Conservation (phyloP, 2,888 invertebrate species). For the Heliconius charithonia region DNA sequence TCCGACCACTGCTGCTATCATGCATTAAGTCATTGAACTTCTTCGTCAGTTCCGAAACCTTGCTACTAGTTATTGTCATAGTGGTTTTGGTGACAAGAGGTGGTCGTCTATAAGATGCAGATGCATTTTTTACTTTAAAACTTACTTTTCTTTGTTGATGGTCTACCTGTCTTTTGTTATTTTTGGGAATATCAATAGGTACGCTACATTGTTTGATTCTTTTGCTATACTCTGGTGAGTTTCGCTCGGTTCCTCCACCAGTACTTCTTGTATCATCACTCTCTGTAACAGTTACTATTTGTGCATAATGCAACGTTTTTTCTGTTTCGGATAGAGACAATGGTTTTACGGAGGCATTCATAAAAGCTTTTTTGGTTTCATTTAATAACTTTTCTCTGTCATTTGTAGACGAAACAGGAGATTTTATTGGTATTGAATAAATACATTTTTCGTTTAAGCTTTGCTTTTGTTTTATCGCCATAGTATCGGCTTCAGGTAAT, state of each 20-base stretch:
- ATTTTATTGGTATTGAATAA: constrained; percentile 70
- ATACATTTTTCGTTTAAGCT: constrained; percentile 66
- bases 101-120: constrained; percentile 73
- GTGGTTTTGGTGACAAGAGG: constrained; percentile 74
- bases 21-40: constrained; percentile 87
- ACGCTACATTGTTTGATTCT: constrained; percentile 51
- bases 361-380: constrained; percentile 73
- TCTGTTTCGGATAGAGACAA: constrained; percentile 48
- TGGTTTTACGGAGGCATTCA: constrained; percentile 67
- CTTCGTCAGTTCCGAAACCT: constrained; percentile 87
- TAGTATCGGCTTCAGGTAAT: constrained; percentile 66
- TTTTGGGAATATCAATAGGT: constrained; percentile 56
- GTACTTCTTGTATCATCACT: constrained; percentile 78
- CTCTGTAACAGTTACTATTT: constrained; percentile 71
- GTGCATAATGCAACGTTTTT: constrained; percentile 71
- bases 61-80: constrained; percentile 80
- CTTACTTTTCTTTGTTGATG: constrained; percentile 83
- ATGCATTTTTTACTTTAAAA: constrained; percentile 84
- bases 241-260: constrained; percentile 69
- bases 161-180: constrained; percentile 65
- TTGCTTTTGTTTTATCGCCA: constrained; percentile 77
- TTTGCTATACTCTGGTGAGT: constrained; percentile 41
- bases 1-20: constrained; percentile 67
- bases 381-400: constrained; percentile 68
- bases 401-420: constrained; percentile 59